A percentile compares a stretch with the other conserved stretches of the same genome.
phyloP scores from a whole-genome alignment of 2,797 vertebrate genomes.

The Salarias fasciatus region DNA sequence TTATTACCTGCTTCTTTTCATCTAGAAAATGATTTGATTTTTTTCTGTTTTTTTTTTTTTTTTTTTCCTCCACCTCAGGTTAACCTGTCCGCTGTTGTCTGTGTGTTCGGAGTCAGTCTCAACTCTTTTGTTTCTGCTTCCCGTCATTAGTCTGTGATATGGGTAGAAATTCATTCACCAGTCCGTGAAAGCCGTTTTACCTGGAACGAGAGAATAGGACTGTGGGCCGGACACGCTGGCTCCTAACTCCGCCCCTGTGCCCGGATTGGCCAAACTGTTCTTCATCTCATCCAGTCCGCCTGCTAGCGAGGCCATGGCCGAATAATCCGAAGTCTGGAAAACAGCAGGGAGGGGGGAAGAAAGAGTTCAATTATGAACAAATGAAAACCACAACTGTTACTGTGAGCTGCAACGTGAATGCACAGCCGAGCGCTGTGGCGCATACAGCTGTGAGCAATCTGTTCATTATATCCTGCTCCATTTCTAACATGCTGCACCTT shows the following conservation, averaged over 20 bases:
- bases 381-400: slow-evolving; percentile 24
- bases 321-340: slow-evolving; percentile 92
- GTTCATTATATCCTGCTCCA: slow-evolving; percentile 32
- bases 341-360: slow-evolving; percentile 47
- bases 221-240: slow-evolving; percentile 91
- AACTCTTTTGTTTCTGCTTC: too few relatives aligned
- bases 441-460: slow-evolving; percentile 49
- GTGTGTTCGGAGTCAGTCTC: too few relatives aligned
- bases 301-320: slow-evolving; percentile 94
- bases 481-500: slow-evolving; percentile 36
- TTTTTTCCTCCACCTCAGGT: too few relatives aligned
- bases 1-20: too few relatives aligned
- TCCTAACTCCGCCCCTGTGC: slow-evolving; percentile 90
- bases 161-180: too few relatives aligned
- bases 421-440: slow-evolving; percentile 4
- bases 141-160: too few relatives aligned
- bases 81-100: too few relatives aligned
- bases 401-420: slow-evolving; percentile 20
- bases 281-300: slow-evolving; percentile 99
- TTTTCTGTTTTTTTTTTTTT: too few relatives aligned
- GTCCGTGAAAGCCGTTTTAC: slow-evolving; percentile 65
- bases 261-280: slow-evolving; percentile 91
- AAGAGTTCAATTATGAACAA: slow-evolving; percentile 15
- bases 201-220: slow-evolving; percentile 95
- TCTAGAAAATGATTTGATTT: too few relatives aligned